Base-by-base conservation (phyloP, 2,888 invertebrate genomes). In the Melieria picta region DNA sequence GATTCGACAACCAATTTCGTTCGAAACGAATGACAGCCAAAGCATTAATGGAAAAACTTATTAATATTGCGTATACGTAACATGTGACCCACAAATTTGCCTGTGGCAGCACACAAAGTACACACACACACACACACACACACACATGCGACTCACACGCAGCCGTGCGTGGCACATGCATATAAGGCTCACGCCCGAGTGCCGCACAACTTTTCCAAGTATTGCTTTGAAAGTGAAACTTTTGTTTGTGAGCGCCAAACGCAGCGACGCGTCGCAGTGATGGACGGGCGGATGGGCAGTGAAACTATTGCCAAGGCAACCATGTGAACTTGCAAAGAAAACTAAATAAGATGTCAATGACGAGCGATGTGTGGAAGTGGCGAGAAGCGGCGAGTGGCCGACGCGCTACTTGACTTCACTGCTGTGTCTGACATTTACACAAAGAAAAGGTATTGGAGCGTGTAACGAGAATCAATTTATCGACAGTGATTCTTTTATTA, bases 401-500 rank as follows among this genome's bases (percentile, higher is more conserved):
- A 7, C 9, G 30, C 30, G 30, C 30, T 30, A 63, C 42, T 65
- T 45, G 30, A 13, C 7, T 13, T 30, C 9, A 16, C 30, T 43
- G 13, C 60, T 67, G 66, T 50, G 42, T 10, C 7, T 67, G 66
- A 60, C 66, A 60, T 67, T 67, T 57, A 60, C 48, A 58, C 58
- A 67, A 66, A 62, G 30, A 48, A 47, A 62, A 56, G 61, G 68
- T 69, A 69, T 69, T 69, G 16, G 46, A 30, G 62, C 61, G 43
- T 62, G 43, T 69, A 69, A 69, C 52, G 68, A 69, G 68, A 62
- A 69, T 69, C 69, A 69, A 69, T 69, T 69, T 69, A 69, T 62
- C 46, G 55, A 16, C 50, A 43, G 43, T 57, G 55, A 56, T 43
- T 10, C 55, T 43, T 65, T 55, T 55, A 13, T 55, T 30, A 30